Evolutionary conservation across 1,140 invertebrate species (phyloP), one percentile per base, ranked within the genome.

Genomic region (Meloidogyne floridensis): DNA sequence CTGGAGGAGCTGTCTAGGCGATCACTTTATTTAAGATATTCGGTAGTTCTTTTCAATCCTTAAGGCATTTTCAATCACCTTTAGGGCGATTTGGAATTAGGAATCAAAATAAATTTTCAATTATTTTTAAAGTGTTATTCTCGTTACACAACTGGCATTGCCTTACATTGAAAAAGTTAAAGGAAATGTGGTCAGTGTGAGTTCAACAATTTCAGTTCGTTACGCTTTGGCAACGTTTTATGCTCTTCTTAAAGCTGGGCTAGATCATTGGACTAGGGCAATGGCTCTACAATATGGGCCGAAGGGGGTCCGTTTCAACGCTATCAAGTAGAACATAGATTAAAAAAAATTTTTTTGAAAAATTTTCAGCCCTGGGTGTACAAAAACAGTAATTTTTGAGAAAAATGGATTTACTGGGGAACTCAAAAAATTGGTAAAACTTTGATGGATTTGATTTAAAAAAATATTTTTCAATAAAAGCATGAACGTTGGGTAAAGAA

Each of bases 181-280:
- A 53, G 86, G 86, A 32, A 86, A 77, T 56, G 77, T 86, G 5
- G 83, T 86, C 6, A 86, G 86, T 59, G 84, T 86, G 10, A 84
- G 84, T 20, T 69, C 53, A 10, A 59, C 32, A 43, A 18, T 77
- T n/a, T 77, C 53, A 15, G 65, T 77, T 6, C 42, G 75, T 7
- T 42, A 5, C n/a, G 51, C 42, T 8, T 42, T 77, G 11, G 53
- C n/a, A 3, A 77, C 43, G 9, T 82, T 42, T 59, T 82, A 82
- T 47, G 51, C 59, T 15, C 15, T 78, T 9, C 53, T 81, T 18
- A 82, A 82, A 15, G 81, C 81, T 13, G 81, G 69, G 4, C 20
- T 82, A 7, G 81, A 82, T 47, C 81, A 82, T 80, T 82, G 72
- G 54, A 82, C 81, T 13, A 51, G 81, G 9, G 42, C 54, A 10